Evolutionary conservation across 1,140 invertebrate genomes (phyloP), one percentile per base, ranked within the genome.

Genomic region (Caerostris darwini): DNA sequence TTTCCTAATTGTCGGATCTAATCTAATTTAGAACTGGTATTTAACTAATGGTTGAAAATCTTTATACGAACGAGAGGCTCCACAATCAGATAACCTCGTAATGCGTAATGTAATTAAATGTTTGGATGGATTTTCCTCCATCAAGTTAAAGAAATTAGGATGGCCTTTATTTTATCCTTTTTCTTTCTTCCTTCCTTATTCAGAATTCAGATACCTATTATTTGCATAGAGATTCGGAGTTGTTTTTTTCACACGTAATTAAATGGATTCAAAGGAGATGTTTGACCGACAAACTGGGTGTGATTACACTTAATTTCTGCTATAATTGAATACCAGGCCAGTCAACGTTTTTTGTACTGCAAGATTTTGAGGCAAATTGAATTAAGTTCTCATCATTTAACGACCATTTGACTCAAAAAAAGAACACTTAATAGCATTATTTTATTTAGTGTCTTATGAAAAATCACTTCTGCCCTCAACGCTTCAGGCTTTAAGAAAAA

Each of bases 361-460:
- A 34, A 34, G 34, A 1, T 34, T 34, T 34, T 34, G 34, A 34
- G 3, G 34, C 50, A 50, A 77, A 77, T 77, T 50, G 7, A 83
- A 58, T 58, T 57, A 83, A 19, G 14, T 5, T 17, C 82, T 83
- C 14, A 57, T 58, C 83, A 50, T 64, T 87, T 58, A 87, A 34
- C 85, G 57, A 17, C 34, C 85, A 64, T 53, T 87, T 87, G 64
- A 87, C 19, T 12, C 85, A 54, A 59, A 81, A 14, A 34, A 69
- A 71, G 17, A 50, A n/a, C 19, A 50, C 5, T 17, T 81, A 90
- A 81, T 81, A n/a, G 19, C 69, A n/a, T 81, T 90, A 90, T 90
- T 81, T 81, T 77, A 82, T 90, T 90, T 81, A 81, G 5, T 56
- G 12, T 34, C 34, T 87, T 90, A 14, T 50, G 54, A 81, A 90